Evolutionary conservation across 2,113 vertebrate genomes (phyloP), one percentile per base, ranked within the genome.

Genomic region (Xenus cinereus): DNA sequence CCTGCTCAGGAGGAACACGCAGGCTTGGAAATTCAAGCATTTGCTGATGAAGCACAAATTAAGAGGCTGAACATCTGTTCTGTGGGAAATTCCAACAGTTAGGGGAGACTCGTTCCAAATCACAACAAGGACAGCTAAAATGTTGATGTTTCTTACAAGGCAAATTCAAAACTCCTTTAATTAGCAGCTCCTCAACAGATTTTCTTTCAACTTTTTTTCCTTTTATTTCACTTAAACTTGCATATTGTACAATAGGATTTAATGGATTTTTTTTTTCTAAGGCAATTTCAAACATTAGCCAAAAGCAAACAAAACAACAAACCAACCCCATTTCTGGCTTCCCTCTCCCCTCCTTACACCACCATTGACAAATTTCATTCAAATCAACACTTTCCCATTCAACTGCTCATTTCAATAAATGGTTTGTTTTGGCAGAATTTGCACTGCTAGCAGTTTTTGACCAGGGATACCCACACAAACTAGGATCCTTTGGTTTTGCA

Each of bases 31-130:
- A 84, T 62, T 12, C 56, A 86, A 18, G 75, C 53, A 54, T 91
- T 87, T 91, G 84, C 87, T 93, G 95, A 80, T 21, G 56, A 89
- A 90, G 92, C 82, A 95, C 46, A 90, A 71, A 88, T 90, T 50
- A 84, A 60, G 68, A 85, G 76, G 39, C 50, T 88, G 91, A 96
- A 93, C 91, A 94, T 90, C 95, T 96, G 95, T 76, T 96, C 87
- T 80, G 71, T 80, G 75, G 91, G 91, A 95, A 95, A 97, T 85
- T 93, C 95, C 82, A 80, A 6, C 75, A 54, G 84, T 79, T 82
- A 1, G 6, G 89, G 77, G 57, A 86, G 64, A 66, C 33, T 85
- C 4, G 0, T 46, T 95, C 87, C 89, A 83, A 94, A 90, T 74
- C 71, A 80, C 23, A 24, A 60, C 66, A 85, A 96, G 63, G 93